phyloP scores from a whole-genome alignment of 2,888 invertebrate species.

The Rhodophaea formosa region DNA sequence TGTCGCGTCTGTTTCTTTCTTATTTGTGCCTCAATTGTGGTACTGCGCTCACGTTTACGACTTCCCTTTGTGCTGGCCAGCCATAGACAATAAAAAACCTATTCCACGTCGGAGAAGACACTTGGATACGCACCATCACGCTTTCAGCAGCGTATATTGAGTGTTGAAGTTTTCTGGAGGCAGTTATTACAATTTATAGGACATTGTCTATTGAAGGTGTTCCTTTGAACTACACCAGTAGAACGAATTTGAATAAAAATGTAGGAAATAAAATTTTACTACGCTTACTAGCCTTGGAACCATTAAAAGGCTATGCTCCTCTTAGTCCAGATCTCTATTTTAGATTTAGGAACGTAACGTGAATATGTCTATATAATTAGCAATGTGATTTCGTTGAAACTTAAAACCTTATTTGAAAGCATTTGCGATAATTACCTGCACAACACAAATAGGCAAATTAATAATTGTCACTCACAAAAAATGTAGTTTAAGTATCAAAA shows the following conservation, averaged over 20 bases:
- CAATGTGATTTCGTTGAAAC: too few relatives aligned
- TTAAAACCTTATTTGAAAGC: too few relatives aligned
- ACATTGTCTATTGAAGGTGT: conserved; percentile 7
- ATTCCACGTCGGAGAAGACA: conserved; percentile 49
- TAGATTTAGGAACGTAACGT: too few relatives aligned
- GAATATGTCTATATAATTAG: too few relatives aligned
- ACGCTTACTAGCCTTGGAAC: too few relatives aligned
- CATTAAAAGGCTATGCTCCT: too few relatives aligned
- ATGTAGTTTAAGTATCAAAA: too few relatives aligned
- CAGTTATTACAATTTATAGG: conserved; percentile 11
- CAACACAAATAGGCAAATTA: too few relatives aligned
- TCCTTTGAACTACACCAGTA: background rate
- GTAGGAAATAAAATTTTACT: too few relatives aligned
- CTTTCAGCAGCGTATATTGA: conserved; percentile 34
- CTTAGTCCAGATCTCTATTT: too few relatives aligned
- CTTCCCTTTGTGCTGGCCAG: conserved; percentile 59
- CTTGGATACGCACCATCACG: conserved; percentile 49
- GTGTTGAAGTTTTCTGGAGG: conserved; percentile 20
- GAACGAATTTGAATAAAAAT: background rate
- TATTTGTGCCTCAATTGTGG: background rate
- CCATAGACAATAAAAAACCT: conserved; percentile 56
- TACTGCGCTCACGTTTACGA: conserved; percentile 46
- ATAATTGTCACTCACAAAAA: too few relatives aligned
- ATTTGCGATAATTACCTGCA: too few relatives aligned
- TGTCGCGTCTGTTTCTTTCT: background rate